These are phyloP conservation scores for Amblyornis subalaris DNA, from an alignment of 2,113 vertebrate species.

Conservation along the genomic window DNA sequence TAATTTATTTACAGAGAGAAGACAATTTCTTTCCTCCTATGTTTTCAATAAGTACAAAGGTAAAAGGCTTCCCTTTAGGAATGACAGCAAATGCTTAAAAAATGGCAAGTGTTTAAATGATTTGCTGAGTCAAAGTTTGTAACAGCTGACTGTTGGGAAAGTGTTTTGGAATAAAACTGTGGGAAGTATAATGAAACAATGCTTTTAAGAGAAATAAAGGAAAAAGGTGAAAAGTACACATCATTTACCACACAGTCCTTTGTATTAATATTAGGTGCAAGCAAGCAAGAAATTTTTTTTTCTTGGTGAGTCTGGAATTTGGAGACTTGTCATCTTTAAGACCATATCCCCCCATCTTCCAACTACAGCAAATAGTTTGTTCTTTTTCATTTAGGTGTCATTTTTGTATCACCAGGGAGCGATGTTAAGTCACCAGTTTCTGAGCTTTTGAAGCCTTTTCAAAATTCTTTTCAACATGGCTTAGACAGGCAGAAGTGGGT, in stretches of 20 bases:
- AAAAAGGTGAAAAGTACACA: neutral
- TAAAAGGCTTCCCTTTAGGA: neutral
- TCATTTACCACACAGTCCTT: neutral
- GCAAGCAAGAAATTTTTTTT: neutral
- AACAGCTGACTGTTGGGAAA: neutral
- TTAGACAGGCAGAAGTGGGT: constrained; percentile 25
- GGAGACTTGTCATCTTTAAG: neutral
- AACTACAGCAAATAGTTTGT: neutral
- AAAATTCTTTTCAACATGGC: constrained; percentile 7
- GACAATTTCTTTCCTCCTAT: neutral
- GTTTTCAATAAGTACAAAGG: neutral
- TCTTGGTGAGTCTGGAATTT: neutral
- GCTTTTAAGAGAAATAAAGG: neutral
- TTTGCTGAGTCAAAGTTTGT: neutral
- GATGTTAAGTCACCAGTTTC: neutral
- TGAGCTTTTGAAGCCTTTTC: constrained; percentile 8
- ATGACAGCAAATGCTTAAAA: neutral
- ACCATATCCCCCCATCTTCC: neutral
- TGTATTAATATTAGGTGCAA: neutral
- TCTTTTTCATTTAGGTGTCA: neutral
- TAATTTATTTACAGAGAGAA: neutral
- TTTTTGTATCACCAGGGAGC: neutral
- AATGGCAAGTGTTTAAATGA: neutral
- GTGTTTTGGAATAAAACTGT: neutral
- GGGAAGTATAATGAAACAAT: neutral